Evolutionary conservation across 2,888 invertebrate species (phyloP).

Genomic region (Tipula helvola): DNA sequence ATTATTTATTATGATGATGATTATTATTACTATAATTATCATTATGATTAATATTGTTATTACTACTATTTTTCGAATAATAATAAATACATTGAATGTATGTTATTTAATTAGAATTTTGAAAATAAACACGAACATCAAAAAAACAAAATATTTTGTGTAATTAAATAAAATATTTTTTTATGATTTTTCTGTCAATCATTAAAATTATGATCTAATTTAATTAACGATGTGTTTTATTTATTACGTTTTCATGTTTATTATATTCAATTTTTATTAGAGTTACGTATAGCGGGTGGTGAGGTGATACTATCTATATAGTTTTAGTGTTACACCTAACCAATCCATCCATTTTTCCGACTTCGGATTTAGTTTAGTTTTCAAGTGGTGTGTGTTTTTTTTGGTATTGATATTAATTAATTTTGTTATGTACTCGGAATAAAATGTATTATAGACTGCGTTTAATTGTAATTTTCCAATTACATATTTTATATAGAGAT

Average conservation of each 20-base stretch:
- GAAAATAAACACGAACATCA: neutral
- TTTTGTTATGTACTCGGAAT: neutral
- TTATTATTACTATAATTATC: neutral
- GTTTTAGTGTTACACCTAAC: neutral
- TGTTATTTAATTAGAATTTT: neutral
- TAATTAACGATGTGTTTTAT: neutral
- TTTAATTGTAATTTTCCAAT: no score
- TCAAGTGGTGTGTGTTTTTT: neutral
- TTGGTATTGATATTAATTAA: neutral
- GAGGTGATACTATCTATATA: neutral
- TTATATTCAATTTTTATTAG: neutral
- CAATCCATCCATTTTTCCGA: neutral
- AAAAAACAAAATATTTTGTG: neutral
- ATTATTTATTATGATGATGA: neutral
- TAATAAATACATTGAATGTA: neutral
- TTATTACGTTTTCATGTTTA: neutral
- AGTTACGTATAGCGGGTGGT: neutral
- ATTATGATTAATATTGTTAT: neutral
- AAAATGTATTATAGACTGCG: neutral
- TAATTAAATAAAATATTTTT: neutral
- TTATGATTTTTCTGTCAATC: neutral
- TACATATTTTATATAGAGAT: no score
- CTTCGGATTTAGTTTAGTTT: neutral
- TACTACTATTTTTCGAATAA: neutral
- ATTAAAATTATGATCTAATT: neutral